Evolutionary conservation across 2,888 invertebrate species (phyloP).

Genomic region (Metellina segmentata): DNA sequence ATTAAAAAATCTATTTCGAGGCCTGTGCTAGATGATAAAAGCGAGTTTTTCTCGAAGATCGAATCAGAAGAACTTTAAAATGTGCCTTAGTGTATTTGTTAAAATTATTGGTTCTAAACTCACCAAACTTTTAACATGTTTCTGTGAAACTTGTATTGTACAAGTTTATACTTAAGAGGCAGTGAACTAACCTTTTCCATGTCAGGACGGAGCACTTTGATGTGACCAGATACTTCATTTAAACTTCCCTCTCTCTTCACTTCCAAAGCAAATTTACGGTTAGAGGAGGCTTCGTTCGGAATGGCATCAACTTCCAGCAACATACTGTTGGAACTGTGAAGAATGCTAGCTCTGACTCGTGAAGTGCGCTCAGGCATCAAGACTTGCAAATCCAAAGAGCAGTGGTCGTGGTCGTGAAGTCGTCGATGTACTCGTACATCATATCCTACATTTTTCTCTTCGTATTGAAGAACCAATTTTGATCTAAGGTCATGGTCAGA

Average conservation of each 20-base stretch:
- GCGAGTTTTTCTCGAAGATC: too few relatives aligned
- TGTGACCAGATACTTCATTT: constrained; percentile 34
- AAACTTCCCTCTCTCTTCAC: constrained; percentile 3
- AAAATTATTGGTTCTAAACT: neutral
- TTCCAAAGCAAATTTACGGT: constrained; percentile 28
- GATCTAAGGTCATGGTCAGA: constrained; percentile 37
- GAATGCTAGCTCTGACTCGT: constrained; percentile 5
- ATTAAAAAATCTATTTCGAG: too few relatives aligned
- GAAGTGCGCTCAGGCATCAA: constrained; percentile 29
- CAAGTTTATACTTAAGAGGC: neutral
- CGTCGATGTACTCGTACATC: constrained; percentile 45
- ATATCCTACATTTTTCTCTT: constrained; percentile 54
- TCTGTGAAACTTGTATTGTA: neutral
- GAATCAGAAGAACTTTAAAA: too few relatives aligned
- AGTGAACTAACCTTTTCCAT: constrained; percentile 26
- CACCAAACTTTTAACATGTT: neutral
- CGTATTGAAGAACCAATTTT: constrained; percentile 38
- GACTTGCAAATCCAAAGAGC: constrained; percentile 46
- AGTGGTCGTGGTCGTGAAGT: constrained; percentile 38
- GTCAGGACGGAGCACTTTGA: constrained; percentile 37
- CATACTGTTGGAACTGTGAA: constrained; percentile 13
- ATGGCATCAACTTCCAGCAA: constrained; percentile 33
- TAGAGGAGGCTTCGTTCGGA: constrained; percentile 28
- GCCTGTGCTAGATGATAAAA: too few relatives aligned
- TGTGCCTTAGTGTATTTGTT: neutral